These are phyloP conservation scores for Psylliodes chrysocephalus DNA, from an alignment of 2,888 invertebrate species.

Conservation along the genomic window DNA sequence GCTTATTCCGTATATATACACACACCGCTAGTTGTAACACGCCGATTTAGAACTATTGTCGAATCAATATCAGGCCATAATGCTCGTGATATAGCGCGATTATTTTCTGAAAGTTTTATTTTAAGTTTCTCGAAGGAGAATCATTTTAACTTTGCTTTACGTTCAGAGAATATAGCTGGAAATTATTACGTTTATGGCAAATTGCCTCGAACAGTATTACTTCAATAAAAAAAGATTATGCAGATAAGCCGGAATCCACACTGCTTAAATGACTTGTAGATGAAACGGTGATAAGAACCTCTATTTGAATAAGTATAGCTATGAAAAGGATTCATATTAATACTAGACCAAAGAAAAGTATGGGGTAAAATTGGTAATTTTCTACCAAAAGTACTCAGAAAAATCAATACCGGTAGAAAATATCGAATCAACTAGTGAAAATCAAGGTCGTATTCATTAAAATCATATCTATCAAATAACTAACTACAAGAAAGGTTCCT, in stretches of 20 bases:
- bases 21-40: conserved; percentile 15
- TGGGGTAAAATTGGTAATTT: no score
- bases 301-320: no score
- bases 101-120: conserved; percentile 25
- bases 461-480: no score
- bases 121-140: conserved; percentile 15
- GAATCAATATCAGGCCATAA: conserved; percentile 24
- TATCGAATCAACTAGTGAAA: no score
- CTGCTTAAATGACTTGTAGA: not conserved
- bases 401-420: no score
- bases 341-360: no score
- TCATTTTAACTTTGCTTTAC: conserved; percentile 23
- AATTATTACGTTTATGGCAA: conserved; percentile 13
- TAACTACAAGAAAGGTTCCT: no score
- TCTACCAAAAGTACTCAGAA: no score
- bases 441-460: no score
- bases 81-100: conserved; percentile 27
- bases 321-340: no score
- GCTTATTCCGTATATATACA: conserved; percentile 20
- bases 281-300: no score
- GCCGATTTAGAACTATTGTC: conserved; percentile 33
- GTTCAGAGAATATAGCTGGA: not conserved
- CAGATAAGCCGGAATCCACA: not conserved
- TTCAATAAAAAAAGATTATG: not conserved
- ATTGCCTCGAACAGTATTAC: not conserved